Evolutionary conservation across 2,797 vertebrate genomes (phyloP).

Genomic region (Chaetodon trifasciatus): DNA sequence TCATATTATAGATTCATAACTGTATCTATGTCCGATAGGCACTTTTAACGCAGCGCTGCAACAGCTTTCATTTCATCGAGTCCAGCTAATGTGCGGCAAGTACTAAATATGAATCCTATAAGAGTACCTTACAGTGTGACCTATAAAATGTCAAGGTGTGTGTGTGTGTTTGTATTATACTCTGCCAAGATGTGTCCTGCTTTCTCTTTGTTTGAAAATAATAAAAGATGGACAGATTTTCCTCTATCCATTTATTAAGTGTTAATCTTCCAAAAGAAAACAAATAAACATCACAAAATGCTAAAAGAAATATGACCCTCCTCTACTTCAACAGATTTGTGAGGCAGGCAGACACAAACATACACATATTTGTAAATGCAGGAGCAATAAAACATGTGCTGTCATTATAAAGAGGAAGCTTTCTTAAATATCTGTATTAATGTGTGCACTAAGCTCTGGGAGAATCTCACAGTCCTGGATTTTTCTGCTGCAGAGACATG

Average conservation of each 20-base stretch:
- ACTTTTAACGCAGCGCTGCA: constrained; percentile 74
- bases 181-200: not conserved
- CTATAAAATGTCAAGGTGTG: constrained; percentile 55
- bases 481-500: constrained; percentile 28
- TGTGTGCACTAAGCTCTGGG: constrained; percentile 29
- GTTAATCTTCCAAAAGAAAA: constrained; percentile 7
- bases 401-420: constrained; percentile 31
- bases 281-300: constrained; percentile 7
- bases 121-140: constrained; percentile 52
- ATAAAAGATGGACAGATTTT: constrained; percentile 13
- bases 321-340: constrained; percentile 4
- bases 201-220: constrained; percentile 14
- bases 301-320: not conserved
- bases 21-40: constrained; percentile 70
- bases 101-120: constrained; percentile 68
- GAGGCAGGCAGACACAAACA: not conserved
- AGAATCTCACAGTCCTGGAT: constrained; percentile 17
- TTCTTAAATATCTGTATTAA: constrained; percentile 40
- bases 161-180: constrained; percentile 6
- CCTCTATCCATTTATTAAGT: constrained; percentile 10
- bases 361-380: constrained; percentile 29
- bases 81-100: constrained; percentile 70
- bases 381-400: constrained; percentile 23
- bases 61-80: constrained; percentile 78
- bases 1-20: constrained; percentile 82